These are phyloP conservation scores for Hyposoter dolosus DNA, from an alignment of 2,888 invertebrate genomes.

Conservation along the genomic window DNA sequence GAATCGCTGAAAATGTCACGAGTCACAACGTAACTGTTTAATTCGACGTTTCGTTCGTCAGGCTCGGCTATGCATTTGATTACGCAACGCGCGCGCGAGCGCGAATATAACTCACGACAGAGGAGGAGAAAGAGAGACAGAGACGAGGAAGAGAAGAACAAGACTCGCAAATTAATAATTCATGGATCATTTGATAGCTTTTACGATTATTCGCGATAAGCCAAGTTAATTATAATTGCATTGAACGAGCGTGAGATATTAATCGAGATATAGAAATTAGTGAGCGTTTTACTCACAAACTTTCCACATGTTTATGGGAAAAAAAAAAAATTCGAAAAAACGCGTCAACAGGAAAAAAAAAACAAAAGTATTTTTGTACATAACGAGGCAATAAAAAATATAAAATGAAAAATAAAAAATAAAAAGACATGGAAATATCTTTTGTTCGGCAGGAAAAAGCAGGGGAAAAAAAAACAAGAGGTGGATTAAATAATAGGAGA, in stretches of 20 bases:
- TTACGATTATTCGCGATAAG: neutral
- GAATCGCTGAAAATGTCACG: conserved; percentile 50
- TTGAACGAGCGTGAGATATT: neutral
- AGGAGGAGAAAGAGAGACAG: neutral
- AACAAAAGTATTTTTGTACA: neutral
- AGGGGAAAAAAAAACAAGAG: neutral
- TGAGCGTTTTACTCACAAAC: neutral
- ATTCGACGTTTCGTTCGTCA: conserved; percentile 48
- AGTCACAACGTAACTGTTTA: conserved; percentile 39
- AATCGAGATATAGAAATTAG: neutral
- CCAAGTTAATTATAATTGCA: neutral
- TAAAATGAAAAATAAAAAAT: neutral
- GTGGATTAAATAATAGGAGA: conserved; percentile 10
- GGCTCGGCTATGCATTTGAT: conserved; percentile 1
- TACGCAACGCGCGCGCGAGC: neutral
- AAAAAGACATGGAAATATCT: neutral
- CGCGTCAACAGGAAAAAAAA: neutral
- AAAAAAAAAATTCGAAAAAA: neutral
- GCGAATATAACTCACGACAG: neutral
- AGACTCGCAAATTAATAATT: conserved; percentile 1
- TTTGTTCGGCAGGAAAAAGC: neutral
- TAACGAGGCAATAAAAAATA: neutral
- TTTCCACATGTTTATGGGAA: neutral
- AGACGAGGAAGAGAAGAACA: neutral
- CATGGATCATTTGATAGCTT: conserved; percentile 2